These are phyloP conservation scores for Arvicanthis niloticus DNA, from an alignment of 2,113 vertebrate genomes.

Conservation along the genomic window DNA sequence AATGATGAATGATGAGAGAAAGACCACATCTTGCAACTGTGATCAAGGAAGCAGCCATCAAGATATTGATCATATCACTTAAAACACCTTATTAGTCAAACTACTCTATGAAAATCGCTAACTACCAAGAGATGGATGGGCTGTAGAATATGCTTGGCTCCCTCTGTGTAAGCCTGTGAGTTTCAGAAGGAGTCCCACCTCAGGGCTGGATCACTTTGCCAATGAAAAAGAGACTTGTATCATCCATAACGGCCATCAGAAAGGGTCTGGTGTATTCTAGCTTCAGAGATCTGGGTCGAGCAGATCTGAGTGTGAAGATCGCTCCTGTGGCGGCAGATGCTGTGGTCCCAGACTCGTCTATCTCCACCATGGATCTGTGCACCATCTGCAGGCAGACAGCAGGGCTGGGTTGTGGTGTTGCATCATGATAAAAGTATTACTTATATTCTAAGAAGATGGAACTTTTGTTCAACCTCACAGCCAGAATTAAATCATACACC, in stretches of 20 bases:
- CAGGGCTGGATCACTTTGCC: slow-evolving; percentile 62
- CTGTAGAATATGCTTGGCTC: accelerated
- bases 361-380: slow-evolving; percentile 60
- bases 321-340: not conserved
- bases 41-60: not conserved
- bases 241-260: not conserved
- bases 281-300: accelerated
- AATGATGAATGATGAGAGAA: not conserved
- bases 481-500: not conserved
- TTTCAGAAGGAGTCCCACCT: not conserved
- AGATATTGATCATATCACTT: not conserved
- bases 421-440: not conserved
- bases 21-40: not conserved
- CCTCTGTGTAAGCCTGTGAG: not conserved
- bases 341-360: slow-evolving; percentile 69
- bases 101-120: not conserved
- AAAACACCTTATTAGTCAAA: not conserved
- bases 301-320: not conserved
- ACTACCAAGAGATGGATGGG: not conserved
- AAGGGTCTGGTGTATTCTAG: slow-evolving; percentile 55
- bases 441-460: not conserved
- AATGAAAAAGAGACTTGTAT: not conserved
- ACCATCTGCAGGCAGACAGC: slow-evolving; percentile 65
- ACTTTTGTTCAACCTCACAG: not conserved
- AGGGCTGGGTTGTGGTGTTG: not conserved